Evolutionary conservation across 2,113 vertebrate species (phyloP), one percentile per base, ranked within the genome.

Genomic region (Hyperoodon ampullatus): DNA sequence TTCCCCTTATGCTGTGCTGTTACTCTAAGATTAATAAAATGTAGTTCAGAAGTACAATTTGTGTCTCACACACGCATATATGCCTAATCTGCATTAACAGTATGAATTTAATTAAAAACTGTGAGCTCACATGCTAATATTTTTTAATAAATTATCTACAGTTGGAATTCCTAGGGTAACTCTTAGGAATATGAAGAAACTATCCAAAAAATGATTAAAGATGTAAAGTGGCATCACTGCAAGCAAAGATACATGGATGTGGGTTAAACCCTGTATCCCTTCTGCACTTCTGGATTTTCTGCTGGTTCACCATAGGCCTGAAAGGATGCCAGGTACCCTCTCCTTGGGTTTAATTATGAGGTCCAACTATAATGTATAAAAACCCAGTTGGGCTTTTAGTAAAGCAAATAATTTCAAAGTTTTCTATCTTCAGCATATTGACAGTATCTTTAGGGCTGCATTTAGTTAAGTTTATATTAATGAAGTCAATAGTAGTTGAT

Each of bases 381-480:
- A 83, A 33, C 33, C 74, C 26, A 83, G 15, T 75, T 58, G 86
- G 13, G 44, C 26, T 78, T 72, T 93, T 39, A 58, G 23, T 39
- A 26, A 90, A 77, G 53, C 71, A 90, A 78, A 30, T 68, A 77
- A 19, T 92, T 84, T 55, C 19, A 65, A 10, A 55, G 8, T 80
- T 88, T 24, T 61, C 19, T 86, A 3, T n/a, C 65, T 91, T 89
- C 55, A 42, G 42, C 91, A 8, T 65, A 77, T 28, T 68, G n/a
- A 42, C 50, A 23, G 18, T 81, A 71, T 47, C 21, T 72, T 71
- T 93, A 58, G 15, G 61, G 0, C 30, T 55, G 21, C 1, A 13
- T 72, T 96, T 88, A 83, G 89, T 33, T 90, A 65, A 75, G 3
- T 77, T 1, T 92, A 23, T 10, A 39, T 88, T 94, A 97, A 8